These are phyloP conservation scores for Halocaridina rubra DNA, from an alignment of 2,888 invertebrate species.

Conservation along the genomic window DNA sequence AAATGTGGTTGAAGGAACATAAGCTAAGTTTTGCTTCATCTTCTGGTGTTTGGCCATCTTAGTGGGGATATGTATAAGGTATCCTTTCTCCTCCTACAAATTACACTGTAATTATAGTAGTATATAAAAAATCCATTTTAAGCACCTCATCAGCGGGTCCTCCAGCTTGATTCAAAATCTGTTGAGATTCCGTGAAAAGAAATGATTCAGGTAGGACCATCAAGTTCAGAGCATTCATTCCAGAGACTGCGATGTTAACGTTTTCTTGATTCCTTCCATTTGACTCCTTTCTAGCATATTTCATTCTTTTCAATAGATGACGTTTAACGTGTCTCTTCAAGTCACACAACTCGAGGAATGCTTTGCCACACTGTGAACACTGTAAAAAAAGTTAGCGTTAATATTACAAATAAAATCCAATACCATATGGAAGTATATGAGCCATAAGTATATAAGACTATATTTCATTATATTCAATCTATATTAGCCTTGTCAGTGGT, in stretches of 20 bases:
- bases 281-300: background rate
- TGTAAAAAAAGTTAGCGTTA: background rate
- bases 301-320: slow-evolving; percentile 28
- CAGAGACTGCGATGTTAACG: background rate
- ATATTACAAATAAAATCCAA: no score
- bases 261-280: background rate
- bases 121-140: no score
- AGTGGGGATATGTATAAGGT: no score
- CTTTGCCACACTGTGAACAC: slow-evolving; percentile 41
- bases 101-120: no score
- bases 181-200: slow-evolving; percentile 37
- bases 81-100: no score
- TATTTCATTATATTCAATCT: no score
- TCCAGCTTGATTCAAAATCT: slow-evolving; percentile 3
- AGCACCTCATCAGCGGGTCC: slow-evolving; percentile 15
- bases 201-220: slow-evolving; percentile 41
- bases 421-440: no score
- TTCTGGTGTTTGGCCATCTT: no score
- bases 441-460: no score
- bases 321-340: slow-evolving; percentile 38
- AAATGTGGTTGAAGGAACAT: no score
- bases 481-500: no score
- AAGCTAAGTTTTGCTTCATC: no score
- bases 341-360: slow-evolving; percentile 40
- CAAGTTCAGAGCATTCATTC: slow-evolving; percentile 39